Evolutionary conservation across 2,888 invertebrate genomes (phyloP), one percentile per base, ranked within the genome.

Genomic region (Phlogophora meticulosa): DNA sequence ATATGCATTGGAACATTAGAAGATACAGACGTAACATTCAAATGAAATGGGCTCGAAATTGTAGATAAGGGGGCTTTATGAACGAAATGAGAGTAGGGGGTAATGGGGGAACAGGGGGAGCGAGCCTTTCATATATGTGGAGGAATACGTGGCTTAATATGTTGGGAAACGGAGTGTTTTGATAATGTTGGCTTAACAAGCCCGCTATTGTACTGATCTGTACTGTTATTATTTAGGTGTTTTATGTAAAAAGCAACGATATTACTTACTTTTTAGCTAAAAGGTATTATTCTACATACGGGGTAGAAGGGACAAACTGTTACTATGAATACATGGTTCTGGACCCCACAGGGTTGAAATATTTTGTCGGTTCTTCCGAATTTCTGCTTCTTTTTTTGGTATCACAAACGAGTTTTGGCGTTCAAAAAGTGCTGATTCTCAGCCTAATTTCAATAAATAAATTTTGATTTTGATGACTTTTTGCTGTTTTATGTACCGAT

Each of bases 31-130:
- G 88, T 90, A 87, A 89, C 91, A 92, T 92, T 93, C 93, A 94
- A 93, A 93, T 92, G 93, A 92, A 94, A 94, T 94, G 93, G 93
- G 91, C 90, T 90, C 90, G 93, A 94, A 93, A 93, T 93, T 91
- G 90, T 88, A 92, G 93, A 94, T 94, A 94, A 92, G 91, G 86
- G 88, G 89, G 91, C 89, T 91, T 89, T 92, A 91, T 90, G 89
- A 89, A 88, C 86, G 90, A 90, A 91, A 92, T 89, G 87, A 88
- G 88, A 72, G 72, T 88, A 65, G 78, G 82, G 81, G 49, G 72
- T 67, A 74, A 69, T 69, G 80, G 67, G 75, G 55, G 59, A 64
- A 52, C 28, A 77, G 64, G 55, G 70, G 65, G 72, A 67, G 72
- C 70, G 72, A 68, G 17, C 74, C 48, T 66, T 80, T 66, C 72